Evolutionary conservation across 2,797 vertebrate species (phyloP).

Genomic region (Zalophus californianus): DNA sequence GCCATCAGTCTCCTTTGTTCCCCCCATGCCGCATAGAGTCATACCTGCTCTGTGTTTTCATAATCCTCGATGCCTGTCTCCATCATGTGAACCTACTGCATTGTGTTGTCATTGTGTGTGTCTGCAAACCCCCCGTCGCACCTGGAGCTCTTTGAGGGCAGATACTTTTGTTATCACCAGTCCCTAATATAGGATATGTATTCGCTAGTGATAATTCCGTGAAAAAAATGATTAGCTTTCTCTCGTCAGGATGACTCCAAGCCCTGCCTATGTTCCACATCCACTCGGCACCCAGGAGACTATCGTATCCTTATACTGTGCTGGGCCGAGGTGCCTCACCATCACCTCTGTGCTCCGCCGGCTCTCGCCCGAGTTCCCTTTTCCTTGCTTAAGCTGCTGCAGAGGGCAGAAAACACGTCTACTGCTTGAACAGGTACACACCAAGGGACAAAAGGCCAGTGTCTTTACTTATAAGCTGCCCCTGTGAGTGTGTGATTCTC

Average conservation of each 20-base stretch:
- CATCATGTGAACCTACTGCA: background rate
- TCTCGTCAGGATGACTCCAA: background rate
- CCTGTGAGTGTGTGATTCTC: background rate
- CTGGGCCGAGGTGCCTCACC: background rate
- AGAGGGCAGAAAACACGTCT: background rate
- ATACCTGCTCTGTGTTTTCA: background rate
- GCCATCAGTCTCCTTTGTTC: background rate
- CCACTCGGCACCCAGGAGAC: background rate
- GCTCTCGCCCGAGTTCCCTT: background rate
- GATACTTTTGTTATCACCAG: background rate
- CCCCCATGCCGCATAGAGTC: accelerated
- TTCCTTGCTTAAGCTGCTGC: background rate
- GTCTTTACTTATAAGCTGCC: background rate
- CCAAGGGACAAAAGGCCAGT: background rate
- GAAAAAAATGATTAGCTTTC: background rate
- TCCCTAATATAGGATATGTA: background rate
- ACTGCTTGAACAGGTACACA: background rate
- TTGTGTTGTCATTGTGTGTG: too few relatives aligned
- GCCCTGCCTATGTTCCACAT: background rate
- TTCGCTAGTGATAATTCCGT: background rate
- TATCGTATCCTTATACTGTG: background rate
- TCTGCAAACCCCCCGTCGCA: background rate
- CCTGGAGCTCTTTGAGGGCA: background rate
- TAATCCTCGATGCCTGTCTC: accelerated
- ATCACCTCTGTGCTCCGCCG: background rate